These are phyloP conservation scores for Thumatha senex DNA, from an alignment of 2,888 invertebrate genomes.

Conservation along the genomic window DNA sequence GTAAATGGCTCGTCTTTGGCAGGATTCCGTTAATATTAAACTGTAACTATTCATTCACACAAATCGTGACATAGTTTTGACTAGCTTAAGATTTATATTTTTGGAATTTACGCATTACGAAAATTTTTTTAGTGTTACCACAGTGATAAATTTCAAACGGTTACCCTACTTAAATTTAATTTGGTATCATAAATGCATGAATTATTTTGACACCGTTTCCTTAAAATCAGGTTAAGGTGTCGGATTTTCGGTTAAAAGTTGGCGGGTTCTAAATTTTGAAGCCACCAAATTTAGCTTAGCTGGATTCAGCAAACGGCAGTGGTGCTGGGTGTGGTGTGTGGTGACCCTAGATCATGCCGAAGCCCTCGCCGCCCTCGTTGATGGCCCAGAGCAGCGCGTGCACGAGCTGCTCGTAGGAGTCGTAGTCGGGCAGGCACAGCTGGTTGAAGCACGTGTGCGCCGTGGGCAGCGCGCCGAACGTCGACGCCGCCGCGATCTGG, in stretches of 20 bases:
- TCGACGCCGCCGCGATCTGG: conserved; percentile 95
- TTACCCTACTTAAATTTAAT: no score
- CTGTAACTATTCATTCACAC: conserved; percentile 3
- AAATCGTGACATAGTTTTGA: conserved; percentile 3
- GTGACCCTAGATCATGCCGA: conserved; percentile 74
- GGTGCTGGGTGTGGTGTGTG: no score
- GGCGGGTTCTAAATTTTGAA: no score
- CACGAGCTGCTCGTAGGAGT: conserved; percentile 96
- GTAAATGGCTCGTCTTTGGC: conserved; percentile 44
- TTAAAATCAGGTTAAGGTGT: no score
- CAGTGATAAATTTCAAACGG: no score
- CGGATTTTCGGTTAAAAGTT: no score
- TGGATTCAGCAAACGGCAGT: no score
- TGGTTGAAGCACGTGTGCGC: conserved; percentile 99
- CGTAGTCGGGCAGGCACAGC: conserved; percentile 97
- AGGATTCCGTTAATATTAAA: conserved; percentile 41
- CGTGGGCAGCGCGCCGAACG: conserved; percentile 95
- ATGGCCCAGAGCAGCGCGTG: conserved; percentile 95
- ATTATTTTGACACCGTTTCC: no score
- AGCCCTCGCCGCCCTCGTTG: conserved; percentile 97
- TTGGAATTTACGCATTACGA: background rate
- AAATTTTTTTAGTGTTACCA: no score
- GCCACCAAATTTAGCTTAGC: no score
- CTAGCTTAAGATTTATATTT: conserved; percentile 1
- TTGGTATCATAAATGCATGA: no score